These are phyloP conservation scores for Synanthedon vespiformis DNA, from an alignment of 2,888 invertebrate species.

Conservation along the genomic window DNA sequence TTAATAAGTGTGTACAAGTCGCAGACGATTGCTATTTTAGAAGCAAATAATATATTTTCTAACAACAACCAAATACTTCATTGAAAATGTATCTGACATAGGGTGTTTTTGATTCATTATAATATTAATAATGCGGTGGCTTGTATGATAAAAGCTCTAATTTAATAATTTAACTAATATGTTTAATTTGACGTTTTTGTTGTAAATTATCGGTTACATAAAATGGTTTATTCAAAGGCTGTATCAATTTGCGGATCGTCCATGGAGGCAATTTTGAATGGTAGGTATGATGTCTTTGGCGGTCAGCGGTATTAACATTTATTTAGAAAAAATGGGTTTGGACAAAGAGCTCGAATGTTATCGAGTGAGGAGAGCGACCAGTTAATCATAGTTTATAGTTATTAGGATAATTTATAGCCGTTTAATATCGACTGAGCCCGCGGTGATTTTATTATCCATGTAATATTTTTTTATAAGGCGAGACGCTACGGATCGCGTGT, in stretches of 20 bases:
- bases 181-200: background rate
- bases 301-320: slow-evolving; percentile 17
- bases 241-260: slow-evolving; percentile 15
- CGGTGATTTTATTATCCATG: slow-evolving; percentile 62
- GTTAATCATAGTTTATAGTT: slow-evolving; percentile 48
- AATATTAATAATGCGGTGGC: too few relatives aligned
- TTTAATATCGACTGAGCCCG: slow-evolving; percentile 56
- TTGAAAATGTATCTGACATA: too few relatives aligned
- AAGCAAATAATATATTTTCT: too few relatives aligned
- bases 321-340: slow-evolving; percentile 8
- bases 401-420: slow-evolving; percentile 68
- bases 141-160: background rate
- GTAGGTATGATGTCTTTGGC: slow-evolving; percentile 25
- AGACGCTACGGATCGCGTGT: slow-evolving; percentile 58
- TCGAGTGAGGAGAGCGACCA: slow-evolving; percentile 16
- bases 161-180: background rate
- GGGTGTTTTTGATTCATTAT: too few relatives aligned
- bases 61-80: too few relatives aligned
- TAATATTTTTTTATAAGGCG: slow-evolving; percentile 35
- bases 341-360: slow-evolving; percentile 26
- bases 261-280: slow-evolving; percentile 1
- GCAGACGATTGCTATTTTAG: too few relatives aligned
- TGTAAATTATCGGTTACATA: slow-evolving; percentile 2
- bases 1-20: too few relatives aligned
- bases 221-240: slow-evolving; percentile 13